Evolutionary conservation across 1,140 invertebrate genomes (phyloP).

Genomic region (Panulirus ornatus): DNA sequence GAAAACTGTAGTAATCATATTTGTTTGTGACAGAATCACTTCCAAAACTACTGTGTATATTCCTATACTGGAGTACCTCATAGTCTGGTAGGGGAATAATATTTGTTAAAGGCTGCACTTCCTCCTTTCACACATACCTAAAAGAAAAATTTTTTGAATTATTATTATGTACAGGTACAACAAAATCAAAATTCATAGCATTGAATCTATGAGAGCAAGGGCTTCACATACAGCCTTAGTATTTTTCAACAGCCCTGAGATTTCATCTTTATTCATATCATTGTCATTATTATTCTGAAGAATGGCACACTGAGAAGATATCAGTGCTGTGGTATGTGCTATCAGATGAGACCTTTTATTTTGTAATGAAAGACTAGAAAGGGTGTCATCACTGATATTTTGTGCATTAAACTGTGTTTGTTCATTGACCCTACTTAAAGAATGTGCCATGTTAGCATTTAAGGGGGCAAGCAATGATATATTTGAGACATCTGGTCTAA

Average conservation of each 20-base stretch:
- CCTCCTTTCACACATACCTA: too few relatives aligned
- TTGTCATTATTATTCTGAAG: background rate
- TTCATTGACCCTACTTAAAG: background rate
- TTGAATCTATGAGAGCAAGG: background rate
- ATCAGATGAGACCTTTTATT: background rate
- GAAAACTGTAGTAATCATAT: too few relatives aligned
- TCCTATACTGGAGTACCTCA: too few relatives aligned
- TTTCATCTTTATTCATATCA: background rate
- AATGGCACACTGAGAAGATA: background rate
- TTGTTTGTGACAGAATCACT: too few relatives aligned
- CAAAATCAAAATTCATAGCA: slow-evolving; percentile 2
- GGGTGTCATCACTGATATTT: background rate
- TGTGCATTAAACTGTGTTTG: background rate
- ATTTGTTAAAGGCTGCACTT: too few relatives aligned
- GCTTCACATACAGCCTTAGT: background rate
- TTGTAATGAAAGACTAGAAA: background rate
- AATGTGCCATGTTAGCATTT: too few relatives aligned
- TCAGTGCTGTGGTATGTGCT: background rate
- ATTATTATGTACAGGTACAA: too few relatives aligned
- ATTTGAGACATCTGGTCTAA: too few relatives aligned
- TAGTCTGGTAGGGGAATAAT: too few relatives aligned
- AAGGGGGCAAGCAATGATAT: too few relatives aligned
- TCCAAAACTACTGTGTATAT: too few relatives aligned
- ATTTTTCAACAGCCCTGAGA: background rate
- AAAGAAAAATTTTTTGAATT: too few relatives aligned